Base-by-base conservation (phyloP, 2,113 vertebrate species). In the Jaculus jaculus region DNA sequence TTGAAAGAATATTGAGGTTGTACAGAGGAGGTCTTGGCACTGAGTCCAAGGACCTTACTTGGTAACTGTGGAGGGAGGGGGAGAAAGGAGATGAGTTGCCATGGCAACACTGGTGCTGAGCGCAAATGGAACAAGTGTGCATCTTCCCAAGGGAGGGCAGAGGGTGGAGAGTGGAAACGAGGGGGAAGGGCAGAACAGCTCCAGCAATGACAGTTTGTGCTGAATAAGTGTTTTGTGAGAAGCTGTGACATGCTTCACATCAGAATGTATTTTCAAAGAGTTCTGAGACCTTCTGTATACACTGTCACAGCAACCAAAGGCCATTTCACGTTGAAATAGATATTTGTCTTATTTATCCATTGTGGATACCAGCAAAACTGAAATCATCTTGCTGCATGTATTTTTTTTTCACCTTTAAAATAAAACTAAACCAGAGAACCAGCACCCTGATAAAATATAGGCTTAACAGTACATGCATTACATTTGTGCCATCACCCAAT, bases 131-230 rank as follows among this genome's bases (percentile, higher is more conserved):
- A 97, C 96, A 79, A 97, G 98, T 96, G 92, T 86, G 97, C 98
- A 98, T 97, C 91, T 95, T 97, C 98, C 98, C 98, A 98, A 95
- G 93, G 98, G 98, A 98, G 98, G 96, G 91, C 91, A 96, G 97
- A 96, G 97, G 96, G 94, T 97, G 97, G 96, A 75, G 83, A 94
- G 85, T 96, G 42, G 74, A 90, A 84, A 95, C 89, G 92, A 87
- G 94, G 93, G 96, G 92, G 94, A 93, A 95, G 95, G 39, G 94
- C 17, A 51, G 94, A 77, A 77, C 89, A 95, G 96, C 81, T 94
- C 97, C 90, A 87, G 73, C 93, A 93, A 92, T 84, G 69, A 54
- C 3, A 3, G 81, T 96, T 97, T 96, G 83, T 97, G 97, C 98
- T 98, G 97, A 98, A 97, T 98, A 97, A 98, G 96, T 96, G 88